A percentile compares a stretch with the other conserved stretches of the same genome.
Evolutionary conservation across 2,113 vertebrate genomes (phyloP).

Genomic region (Corythornis cristatus): DNA sequence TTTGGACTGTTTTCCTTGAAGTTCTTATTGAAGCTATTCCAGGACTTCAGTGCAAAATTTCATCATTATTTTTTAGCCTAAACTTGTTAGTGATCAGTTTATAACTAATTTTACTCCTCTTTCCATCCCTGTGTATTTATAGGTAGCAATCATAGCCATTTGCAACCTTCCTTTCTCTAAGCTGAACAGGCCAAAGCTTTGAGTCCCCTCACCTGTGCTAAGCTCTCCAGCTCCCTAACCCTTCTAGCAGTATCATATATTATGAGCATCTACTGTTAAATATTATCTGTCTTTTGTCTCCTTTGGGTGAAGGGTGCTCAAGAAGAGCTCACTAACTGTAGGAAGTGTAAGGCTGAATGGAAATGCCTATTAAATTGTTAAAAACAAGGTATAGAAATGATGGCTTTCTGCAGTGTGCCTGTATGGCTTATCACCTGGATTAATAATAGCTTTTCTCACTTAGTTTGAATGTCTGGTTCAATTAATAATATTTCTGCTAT

Average conservation of each 20-base stretch:
- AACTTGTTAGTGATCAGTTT: not conserved
- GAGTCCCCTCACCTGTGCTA: not conserved
- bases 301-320: not conserved
- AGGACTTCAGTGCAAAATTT: not conserved
- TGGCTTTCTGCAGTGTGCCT: not conserved
- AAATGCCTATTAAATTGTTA: not conserved
- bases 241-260: not conserved
- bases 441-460: not conserved
- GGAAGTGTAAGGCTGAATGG: not conserved
- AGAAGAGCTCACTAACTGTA: not conserved
- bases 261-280: not conserved
- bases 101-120: accelerated
- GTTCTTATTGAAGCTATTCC: not conserved
- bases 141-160: not conserved
- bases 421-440: not conserved
- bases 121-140: not conserved
- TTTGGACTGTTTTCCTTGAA: not conserved
- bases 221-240: not conserved
- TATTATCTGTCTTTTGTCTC: not conserved
- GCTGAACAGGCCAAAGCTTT: not conserved
- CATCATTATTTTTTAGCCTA: not conserved
- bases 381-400: not conserved
- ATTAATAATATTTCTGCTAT: not conserved
- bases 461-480: not conserved
- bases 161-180: not conserved